A percentile compares a stretch with the other conserved stretches of the same genome.
phyloP scores from a whole-genome alignment of 1,140 invertebrate genomes.

The Drosophila dunni region DNA sequence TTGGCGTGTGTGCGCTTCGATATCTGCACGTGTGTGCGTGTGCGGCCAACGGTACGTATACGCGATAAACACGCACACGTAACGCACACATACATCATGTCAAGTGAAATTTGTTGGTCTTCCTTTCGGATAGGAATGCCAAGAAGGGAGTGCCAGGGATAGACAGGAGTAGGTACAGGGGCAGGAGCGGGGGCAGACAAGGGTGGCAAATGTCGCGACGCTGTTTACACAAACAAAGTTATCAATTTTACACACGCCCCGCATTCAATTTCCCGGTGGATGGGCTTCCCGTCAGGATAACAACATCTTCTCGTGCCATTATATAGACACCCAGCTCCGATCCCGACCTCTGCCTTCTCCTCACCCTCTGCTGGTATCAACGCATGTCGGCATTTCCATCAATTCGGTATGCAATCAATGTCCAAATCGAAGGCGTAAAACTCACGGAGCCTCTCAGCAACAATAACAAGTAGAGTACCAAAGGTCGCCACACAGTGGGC shows the following conservation, averaged over 20 bases:
- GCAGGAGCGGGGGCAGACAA: conserved; percentile 1
- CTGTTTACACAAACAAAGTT: conserved; percentile 83
- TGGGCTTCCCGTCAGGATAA: conserved; percentile 46
- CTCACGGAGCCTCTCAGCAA: conserved; percentile 58
- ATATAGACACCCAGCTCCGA: conserved; percentile 4
- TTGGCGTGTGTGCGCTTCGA: conserved; percentile 1
- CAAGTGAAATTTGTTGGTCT: conserved; percentile 63
- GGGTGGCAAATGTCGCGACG: conserved; percentile 66
- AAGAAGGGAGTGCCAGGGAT: conserved; percentile 17
- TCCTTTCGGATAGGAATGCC: not conserved
- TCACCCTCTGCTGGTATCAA: not conserved
- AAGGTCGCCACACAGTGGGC: conserved; percentile 21
- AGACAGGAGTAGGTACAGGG: not conserved
- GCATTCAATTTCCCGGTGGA: conserved; percentile 42
- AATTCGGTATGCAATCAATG: conserved; percentile 81
- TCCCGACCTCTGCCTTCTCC: not conserved
- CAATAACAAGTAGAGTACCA: conserved; percentile 47
- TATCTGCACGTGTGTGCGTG: conserved; percentile 8
- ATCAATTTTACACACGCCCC: conserved; percentile 78
- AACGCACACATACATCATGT: conserved; percentile 77
- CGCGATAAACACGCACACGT: conserved; percentile 80
- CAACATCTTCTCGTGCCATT: conserved; percentile 45
- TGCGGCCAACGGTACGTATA: conserved; percentile 61
- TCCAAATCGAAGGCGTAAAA: conserved; percentile 71
- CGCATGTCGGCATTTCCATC: conserved; percentile 65